Conservation (phyloP, 2,797 vertebrate genomes). For the Urosaurus nigricauda region DNA sequence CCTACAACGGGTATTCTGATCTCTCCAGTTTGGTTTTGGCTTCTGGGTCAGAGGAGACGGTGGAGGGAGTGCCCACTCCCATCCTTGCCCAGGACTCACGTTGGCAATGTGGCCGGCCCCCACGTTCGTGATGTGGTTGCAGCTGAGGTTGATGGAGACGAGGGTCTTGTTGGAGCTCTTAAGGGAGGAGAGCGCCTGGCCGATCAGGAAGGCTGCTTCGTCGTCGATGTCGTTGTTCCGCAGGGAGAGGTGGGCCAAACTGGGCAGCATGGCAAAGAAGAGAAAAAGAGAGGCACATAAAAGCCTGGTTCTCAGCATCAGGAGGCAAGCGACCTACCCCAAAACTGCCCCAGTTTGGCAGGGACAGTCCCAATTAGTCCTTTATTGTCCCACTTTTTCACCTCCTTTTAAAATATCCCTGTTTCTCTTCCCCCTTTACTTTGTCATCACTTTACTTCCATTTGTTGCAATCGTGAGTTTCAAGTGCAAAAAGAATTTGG, state of each 20-base stretch:
- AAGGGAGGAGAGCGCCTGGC: slow-evolving; percentile 81
- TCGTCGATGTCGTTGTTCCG: slow-evolving; percentile 86
- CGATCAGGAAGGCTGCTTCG: slow-evolving; percentile 81
- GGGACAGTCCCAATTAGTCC: no score
- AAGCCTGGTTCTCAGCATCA: neutral
- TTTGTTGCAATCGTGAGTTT: no score
- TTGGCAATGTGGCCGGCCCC: slow-evolving; percentile 86
- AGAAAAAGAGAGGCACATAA: neutral
- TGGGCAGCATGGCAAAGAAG: slow-evolving; percentile 47
- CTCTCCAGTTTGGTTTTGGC: neutral
- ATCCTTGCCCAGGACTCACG: slow-evolving; percentile 69
- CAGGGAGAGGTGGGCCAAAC: slow-evolving; percentile 85
- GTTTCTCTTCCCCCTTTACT: no score
- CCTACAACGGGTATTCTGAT: no score
- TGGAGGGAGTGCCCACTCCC: neutral
- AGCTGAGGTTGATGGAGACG: slow-evolving; percentile 85
- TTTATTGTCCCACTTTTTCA: no score
- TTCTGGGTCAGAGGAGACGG: neutral
- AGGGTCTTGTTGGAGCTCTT: slow-evolving; percentile 81
- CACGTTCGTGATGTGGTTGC: slow-evolving; percentile 87
- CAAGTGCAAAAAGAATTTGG: no score
- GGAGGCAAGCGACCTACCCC: neutral
- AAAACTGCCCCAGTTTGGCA: no score
- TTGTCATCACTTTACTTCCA: no score
- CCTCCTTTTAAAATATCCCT: no score